Evolutionary conservation across 2,888 invertebrate species (phyloP), one percentile per base, ranked within the genome.

Genomic region (Plemyria rubiginata): DNA sequence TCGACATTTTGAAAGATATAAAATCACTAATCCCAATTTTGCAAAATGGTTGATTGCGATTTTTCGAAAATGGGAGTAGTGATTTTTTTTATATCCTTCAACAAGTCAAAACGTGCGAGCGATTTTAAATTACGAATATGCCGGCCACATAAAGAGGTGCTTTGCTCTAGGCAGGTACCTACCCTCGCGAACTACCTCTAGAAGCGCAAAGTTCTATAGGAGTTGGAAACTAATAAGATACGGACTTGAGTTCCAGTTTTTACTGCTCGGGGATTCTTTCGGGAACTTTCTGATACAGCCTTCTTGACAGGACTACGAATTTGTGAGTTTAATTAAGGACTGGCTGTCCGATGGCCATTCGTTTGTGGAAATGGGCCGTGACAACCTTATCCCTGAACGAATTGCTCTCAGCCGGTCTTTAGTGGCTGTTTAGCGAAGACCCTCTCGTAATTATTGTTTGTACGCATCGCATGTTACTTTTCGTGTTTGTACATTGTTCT

Each of bases 301-400:
- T 56, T 51, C 68, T 70, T 72, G 76, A 74, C 73, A 75, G 74
- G 79, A 80, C 85, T 80, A 85, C 83, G 77, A 86, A 85, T 87
- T 87, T 78, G 82, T 78, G 76, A 81, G 80, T 86, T 90, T 91
- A 90, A 91, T 91, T 91, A 90, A 90, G 85, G 84, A 73, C 79
- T 77, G 73, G 70, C 78, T 84, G 81, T 86, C 82, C 74, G 75
- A 76, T 87, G 88, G 85, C 86, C 89, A 86, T 86, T 87, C 89
- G 87, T 90, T 90, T 88, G 85, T 82, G 79, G 84, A 84, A 85
- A 90, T 88, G 86, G 85, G 84, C 75, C 82, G 77, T 79, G 79
- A 78, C 80, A 85, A 82, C 85, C 86, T 84, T 87, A 88, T 89
- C 89, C 82, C 85, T 78, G 82, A 86, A 84, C 84, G 85, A 90